These are phyloP conservation scores for Xanthostigma xanthostigma DNA, from an alignment of 2,888 invertebrate genomes.

Conservation along the genomic window DNA sequence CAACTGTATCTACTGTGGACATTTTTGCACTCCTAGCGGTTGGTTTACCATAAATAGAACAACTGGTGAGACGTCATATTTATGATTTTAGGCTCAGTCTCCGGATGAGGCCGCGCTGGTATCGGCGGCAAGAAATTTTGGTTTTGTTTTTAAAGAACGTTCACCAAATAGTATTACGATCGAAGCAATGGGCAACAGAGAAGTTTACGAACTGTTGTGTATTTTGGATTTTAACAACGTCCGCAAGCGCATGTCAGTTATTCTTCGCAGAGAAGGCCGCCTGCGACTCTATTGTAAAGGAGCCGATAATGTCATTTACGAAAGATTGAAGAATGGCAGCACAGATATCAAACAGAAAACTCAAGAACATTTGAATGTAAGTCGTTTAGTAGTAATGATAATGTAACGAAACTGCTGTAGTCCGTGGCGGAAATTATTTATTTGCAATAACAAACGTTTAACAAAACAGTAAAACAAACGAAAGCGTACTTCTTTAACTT, in stretches of 20 bases:
- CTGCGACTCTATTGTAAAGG: constrained; percentile 92
- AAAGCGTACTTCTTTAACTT: no score
- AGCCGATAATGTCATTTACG: constrained; percentile 95
- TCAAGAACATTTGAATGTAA: constrained; percentile 86
- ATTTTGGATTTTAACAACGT: constrained; percentile 99
- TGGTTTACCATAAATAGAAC: not conserved
- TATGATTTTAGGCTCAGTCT: constrained; percentile 64
- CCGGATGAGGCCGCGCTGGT: constrained; percentile 97
- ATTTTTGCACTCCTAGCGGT: no score
- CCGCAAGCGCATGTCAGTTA: constrained; percentile 97
- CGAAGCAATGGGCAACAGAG: constrained; percentile 66
- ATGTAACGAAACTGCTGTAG: no score
- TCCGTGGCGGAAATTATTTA: no score
- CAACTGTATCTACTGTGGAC: no score
- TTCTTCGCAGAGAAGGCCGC: constrained; percentile 66
- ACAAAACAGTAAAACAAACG: no score
- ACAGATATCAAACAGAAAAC: constrained; percentile 67
- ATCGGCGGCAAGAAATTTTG: constrained; percentile 95
- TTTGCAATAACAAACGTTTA: no score
- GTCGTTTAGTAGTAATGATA: constrained; percentile 21
- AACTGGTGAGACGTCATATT: no score
- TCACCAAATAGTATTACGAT: constrained; percentile 87
- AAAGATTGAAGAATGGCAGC: constrained; percentile 67
- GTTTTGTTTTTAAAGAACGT: constrained; percentile 91
- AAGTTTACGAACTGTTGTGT: constrained; percentile 89